phyloP scores from a whole-genome alignment of 2,888 invertebrate genomes.

The Piscicola geometra region DNA sequence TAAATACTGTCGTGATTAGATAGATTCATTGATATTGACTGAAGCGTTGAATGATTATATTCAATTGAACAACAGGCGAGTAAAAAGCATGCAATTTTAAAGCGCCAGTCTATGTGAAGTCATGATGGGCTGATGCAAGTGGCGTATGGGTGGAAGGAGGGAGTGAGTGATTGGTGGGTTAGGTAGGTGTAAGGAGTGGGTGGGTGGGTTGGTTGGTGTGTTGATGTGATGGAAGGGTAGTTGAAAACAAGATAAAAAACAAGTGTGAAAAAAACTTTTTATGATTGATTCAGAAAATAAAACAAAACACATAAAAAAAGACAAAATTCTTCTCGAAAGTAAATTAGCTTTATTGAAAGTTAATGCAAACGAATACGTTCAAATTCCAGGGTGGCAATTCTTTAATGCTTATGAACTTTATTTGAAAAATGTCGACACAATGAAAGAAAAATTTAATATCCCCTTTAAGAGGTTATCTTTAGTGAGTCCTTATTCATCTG shows the following conservation, averaged over 20 bases:
- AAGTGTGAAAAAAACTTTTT: neutral
- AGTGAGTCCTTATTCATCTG: neutral
- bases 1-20: too few relatives aligned
- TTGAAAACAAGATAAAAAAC: neutral
- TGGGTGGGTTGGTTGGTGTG: too few relatives aligned
- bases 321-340: neutral
- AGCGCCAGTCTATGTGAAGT: too few relatives aligned
- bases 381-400: neutral
- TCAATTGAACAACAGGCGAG: too few relatives aligned
- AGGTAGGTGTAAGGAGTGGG: too few relatives aligned
- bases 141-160: too few relatives aligned
- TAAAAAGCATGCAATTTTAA: too few relatives aligned
- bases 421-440: neutral
- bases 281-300: neutral
- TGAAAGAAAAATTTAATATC: slow-evolving; percentile 15
- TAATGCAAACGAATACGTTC: neutral
- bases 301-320: neutral
- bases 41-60: too few relatives aligned
- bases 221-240: too few relatives aligned
- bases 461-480: neutral
- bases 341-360: neutral
- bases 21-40: too few relatives aligned
- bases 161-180: too few relatives aligned
- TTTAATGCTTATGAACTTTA: neutral
- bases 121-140: too few relatives aligned